Conservation (phyloP, 35 echinoderm and acorn worm species). For the Anneissia japonica region DNA sequence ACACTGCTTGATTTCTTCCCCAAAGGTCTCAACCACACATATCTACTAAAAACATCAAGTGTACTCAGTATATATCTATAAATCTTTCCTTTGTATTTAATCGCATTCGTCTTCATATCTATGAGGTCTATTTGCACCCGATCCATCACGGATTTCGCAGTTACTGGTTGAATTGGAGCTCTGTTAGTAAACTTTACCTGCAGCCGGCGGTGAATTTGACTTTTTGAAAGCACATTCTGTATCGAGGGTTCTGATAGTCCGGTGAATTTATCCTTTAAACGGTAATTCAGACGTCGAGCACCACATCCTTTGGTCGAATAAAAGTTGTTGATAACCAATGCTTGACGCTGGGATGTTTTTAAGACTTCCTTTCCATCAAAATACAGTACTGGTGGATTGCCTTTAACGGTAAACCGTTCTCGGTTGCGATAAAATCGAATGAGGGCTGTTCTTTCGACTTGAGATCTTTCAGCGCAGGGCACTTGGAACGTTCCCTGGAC, state of each 20-base stretch:
- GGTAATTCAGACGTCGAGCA: neutral
- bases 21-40: constrained; percentile 15
- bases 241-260: neutral
- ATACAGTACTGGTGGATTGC: neutral
- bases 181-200: constrained; percentile 2
- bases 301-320: neutral
- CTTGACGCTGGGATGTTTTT: neutral
- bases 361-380: neutral
- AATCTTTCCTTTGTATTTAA: neutral
- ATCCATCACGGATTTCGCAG: neutral
- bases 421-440: neutral
- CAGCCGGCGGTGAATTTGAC: neutral
- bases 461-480: neutral
- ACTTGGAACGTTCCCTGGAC: neutral
- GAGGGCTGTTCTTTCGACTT: neutral
- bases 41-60: constrained; percentile 12
- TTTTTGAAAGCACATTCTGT: neutral
- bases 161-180: neutral
- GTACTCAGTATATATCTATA: constrained; percentile 14
- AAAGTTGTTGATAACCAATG: neutral
- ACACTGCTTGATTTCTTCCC: neutral
- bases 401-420: neutral
- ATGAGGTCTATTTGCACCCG: constrained; percentile 14
- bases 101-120: constrained; percentile 2
- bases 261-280: neutral